Percentiles rank a stretch among this genome's conserved stretches.
Conservation (phyloP, 2,888 invertebrate genomes). For the Euplexia lucipara region DNA sequence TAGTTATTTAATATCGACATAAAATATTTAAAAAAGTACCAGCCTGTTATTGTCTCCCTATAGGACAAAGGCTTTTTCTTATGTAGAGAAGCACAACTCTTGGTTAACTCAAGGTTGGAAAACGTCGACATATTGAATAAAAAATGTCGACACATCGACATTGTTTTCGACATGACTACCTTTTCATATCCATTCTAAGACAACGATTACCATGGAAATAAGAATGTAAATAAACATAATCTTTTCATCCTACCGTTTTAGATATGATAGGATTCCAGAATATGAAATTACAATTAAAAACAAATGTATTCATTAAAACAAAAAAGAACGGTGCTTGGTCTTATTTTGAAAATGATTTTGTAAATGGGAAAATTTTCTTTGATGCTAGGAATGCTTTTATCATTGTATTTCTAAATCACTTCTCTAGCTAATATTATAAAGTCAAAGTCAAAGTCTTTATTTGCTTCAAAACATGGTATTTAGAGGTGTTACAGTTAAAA, state of each 20-base stretch:
- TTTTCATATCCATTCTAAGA: conserved; percentile 14
- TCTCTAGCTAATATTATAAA: conserved; percentile 14
- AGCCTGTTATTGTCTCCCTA: too few species aligned
- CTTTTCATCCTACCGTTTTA: conserved; percentile 8
- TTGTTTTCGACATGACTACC: too few species aligned
- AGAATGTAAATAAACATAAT: conserved; percentile 31
- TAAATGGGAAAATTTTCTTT: conserved; percentile 4
- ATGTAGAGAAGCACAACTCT: too few species aligned
- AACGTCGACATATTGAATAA: too few species aligned
- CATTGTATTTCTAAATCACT: conserved; percentile 28
- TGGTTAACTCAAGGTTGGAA: too few species aligned
- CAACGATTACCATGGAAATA: conserved; percentile 49
- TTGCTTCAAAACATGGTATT: too few species aligned
- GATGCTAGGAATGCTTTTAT: conserved; percentile 12
- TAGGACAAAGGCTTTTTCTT: too few species aligned
- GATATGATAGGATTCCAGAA: conserved; percentile 24
- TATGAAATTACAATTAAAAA: conserved; percentile 31
- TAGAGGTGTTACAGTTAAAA: too few species aligned
- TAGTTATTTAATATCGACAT: too few species aligned
- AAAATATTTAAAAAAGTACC: too few species aligned
- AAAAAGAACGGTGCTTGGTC: conserved; percentile 12
- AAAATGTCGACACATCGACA: too few species aligned
- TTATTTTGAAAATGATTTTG: conserved; percentile 21
- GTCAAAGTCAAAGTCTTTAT: too few species aligned
- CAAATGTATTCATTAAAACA: conserved; percentile 23